Evolutionary conservation across 2,113 vertebrate genomes (phyloP).

Genomic region (Cyanocitta stelleri): DNA sequence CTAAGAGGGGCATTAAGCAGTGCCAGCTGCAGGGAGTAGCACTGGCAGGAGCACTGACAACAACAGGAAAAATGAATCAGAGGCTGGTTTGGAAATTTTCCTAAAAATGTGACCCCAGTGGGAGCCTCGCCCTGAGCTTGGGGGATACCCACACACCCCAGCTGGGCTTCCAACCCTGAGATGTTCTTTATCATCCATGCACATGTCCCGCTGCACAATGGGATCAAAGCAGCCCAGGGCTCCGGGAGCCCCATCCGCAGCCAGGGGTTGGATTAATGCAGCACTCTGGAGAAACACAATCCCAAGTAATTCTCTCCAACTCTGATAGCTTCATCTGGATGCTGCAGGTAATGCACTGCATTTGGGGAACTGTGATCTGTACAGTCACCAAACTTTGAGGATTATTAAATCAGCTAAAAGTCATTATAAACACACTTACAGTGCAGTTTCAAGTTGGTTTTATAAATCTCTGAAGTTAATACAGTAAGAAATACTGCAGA

Average conservation of each 20-base stretch:
- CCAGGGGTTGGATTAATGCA: slow-evolving; percentile 37
- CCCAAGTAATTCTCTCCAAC: background rate
- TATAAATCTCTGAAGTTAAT: slow-evolving; percentile 51
- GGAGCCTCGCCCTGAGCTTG: accelerated
- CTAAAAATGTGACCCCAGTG: background rate
- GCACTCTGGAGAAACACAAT: slow-evolving; percentile 23
- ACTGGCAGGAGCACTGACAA: background rate
- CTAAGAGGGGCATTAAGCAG: background rate
- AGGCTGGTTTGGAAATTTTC: background rate
- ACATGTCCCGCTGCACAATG: slow-evolving; percentile 25
- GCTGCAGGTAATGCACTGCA: slow-evolving; percentile 35
- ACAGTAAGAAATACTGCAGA: slow-evolving; percentile 41
- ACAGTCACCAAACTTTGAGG: slow-evolving; percentile 31
- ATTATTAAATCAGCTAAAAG: slow-evolving; percentile 58
- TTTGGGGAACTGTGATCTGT: slow-evolving; percentile 31
- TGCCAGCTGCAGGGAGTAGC: slow-evolving; percentile 2
- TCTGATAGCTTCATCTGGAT: slow-evolving; percentile 40
- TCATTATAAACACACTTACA: slow-evolving; percentile 52
- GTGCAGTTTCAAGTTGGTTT: slow-evolving; percentile 46
- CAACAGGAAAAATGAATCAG: background rate
- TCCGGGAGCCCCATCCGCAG: background rate
- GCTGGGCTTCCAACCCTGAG: background rate
- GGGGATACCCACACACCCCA: background rate
- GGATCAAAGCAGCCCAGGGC: slow-evolving; percentile 35
- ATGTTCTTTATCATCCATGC: background rate